Percentiles rank a stretch among this genome's conserved stretches.
Evolutionary conservation across 2,113 vertebrate species (phyloP).

Genomic region (Anas platyrhynchos): DNA sequence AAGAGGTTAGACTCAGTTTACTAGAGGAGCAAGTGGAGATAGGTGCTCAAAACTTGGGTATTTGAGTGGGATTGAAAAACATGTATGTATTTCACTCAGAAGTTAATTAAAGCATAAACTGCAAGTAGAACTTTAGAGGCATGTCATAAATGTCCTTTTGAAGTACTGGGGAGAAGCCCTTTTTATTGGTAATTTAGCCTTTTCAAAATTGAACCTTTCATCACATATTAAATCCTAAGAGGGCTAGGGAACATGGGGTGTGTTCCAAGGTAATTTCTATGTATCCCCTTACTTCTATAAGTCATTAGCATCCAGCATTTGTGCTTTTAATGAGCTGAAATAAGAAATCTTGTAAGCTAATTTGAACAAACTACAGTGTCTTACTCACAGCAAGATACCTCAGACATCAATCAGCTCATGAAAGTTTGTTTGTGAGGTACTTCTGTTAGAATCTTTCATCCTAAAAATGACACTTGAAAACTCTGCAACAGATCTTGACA

Average conservation of each 20-base stretch:
- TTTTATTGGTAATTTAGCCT: constrained; percentile 17
- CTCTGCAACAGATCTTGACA: constrained; percentile 1
- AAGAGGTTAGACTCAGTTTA: background rate
- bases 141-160: background rate
- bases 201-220: constrained; percentile 22
- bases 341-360: constrained; percentile 59
- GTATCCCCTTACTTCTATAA: background rate
- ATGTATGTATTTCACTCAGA: background rate
- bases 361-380: constrained; percentile 50
- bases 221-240: constrained; percentile 7
- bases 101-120: constrained; percentile 16
- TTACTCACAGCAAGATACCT: constrained; percentile 17
- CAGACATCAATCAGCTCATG: constrained; percentile 28
- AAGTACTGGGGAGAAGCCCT: background rate
- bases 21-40: background rate
- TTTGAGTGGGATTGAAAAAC: background rate
- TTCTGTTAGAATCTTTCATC: constrained; percentile 47
- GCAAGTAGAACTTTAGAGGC: background rate
- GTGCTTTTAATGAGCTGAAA: constrained; percentile 57
- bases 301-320: constrained; percentile 14
- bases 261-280: background rate
- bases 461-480: constrained; percentile 37
- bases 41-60: background rate
- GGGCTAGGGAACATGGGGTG: background rate
- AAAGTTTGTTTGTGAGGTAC: constrained; percentile 44